Evolutionary conservation across 2,113 vertebrate genomes (phyloP), one percentile per base, ranked within the genome.

Genomic region (Nyctibius bracteatus): DNA sequence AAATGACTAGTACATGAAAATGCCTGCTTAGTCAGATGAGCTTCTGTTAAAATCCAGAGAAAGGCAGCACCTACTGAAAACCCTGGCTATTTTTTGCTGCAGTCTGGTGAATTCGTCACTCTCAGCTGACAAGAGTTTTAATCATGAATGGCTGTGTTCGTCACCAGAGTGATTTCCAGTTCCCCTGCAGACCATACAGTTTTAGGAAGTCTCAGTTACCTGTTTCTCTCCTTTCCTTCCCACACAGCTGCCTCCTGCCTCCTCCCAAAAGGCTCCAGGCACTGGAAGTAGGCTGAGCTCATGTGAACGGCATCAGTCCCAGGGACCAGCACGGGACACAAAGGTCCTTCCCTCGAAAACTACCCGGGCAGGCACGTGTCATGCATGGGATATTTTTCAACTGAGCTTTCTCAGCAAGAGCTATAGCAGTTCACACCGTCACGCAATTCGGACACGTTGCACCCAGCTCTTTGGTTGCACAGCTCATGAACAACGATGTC

Each of bases 251-350:
- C 39, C 82, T 92, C 86, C 81, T 55, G n/a, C 57, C 81, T 81
- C 39, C 75, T 88, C n/a, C 62, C 62, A 14, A 39, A 55, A 31
- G 35, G 61, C 79, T 93, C 44, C 88, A 88, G 89, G 80, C 46
- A 54, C 67, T 77, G 67, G 33, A 79, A 66, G 49, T 1, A 30
- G 65, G 65, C 33, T 1, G 5, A 81, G 51, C 37, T 65, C 37
- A 66, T 1, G 14, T 28, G 59, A 81, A 59, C 0, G 6, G 70
- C 78, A 66, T 8, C 7, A 30, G 62, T 86, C 25, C 25, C 65
- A 59, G 62, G 35, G 44, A 59, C 24, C 2, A 4, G 33, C 2
- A 4, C 0, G 3, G 57, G 63, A 59, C 1, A 2, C 62, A 72
- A 71, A 44, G 21, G 14, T 74, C 62, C 35, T 75, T 55, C 62